phyloP scores from a whole-genome alignment of 2,888 invertebrate genomes.

The Gisinianus flammeolus region DNA sequence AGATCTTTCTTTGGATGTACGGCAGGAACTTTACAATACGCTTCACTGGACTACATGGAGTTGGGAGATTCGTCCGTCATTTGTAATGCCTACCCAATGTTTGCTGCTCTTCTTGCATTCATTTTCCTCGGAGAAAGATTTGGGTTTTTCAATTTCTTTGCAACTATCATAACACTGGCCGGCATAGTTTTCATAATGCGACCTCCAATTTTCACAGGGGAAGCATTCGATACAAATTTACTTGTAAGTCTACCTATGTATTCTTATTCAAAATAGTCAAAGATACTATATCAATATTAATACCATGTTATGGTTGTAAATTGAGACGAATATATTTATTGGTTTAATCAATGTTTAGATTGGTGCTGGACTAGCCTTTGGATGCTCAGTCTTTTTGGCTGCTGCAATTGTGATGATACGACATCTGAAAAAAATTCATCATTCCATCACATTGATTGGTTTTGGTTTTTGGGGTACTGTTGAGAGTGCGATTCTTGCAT shows the following conservation, averaged over 20 bases:
- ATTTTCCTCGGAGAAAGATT: conserved; percentile 53
- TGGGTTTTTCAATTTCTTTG: conserved; percentile 50
- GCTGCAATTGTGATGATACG: conserved; percentile 57
- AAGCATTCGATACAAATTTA: conserved; percentile 46
- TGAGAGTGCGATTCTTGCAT: conserved; percentile 49
- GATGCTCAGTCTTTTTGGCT: conserved; percentile 54
- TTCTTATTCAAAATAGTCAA: background rate
- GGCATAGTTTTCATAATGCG: conserved; percentile 51
- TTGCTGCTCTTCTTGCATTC: conserved; percentile 50
- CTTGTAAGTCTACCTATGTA: conserved; percentile 52
- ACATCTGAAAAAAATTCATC: conserved; percentile 55
- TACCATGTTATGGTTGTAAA: background rate
- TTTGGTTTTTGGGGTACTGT: conserved; percentile 55
- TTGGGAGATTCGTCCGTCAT: conserved; percentile 55
- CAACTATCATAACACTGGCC: conserved; percentile 48
- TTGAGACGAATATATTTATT: background rate
- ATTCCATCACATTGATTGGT: conserved; percentile 52
- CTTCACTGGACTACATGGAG: conserved; percentile 53
- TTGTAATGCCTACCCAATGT: conserved; percentile 55
- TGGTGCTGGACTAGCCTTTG: conserved; percentile 52
- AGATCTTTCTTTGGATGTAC: conserved; percentile 56
- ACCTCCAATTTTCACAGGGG: conserved; percentile 53
- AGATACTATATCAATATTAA: background rate
- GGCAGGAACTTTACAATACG: conserved; percentile 54
- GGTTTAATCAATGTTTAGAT: conserved; percentile 40